phyloP scores from a whole-genome alignment of 2,888 invertebrate species.

The Tinea semifulvella region DNA sequence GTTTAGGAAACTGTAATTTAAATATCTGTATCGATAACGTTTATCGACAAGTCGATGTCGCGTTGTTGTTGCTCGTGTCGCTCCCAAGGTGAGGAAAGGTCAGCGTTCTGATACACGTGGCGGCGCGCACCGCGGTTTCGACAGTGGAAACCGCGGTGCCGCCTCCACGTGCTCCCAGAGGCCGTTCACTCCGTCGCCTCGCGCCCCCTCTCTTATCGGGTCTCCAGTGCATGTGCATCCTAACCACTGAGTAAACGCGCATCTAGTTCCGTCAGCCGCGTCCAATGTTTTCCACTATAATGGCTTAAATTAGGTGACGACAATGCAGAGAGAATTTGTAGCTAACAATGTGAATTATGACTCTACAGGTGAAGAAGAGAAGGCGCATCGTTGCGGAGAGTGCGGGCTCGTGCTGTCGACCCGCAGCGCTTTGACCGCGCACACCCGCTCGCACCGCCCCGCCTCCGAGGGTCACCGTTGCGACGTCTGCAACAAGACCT shows the following conservation, averaged over 20 bases:
- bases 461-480: conserved; percentile 82
- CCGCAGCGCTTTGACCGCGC: conserved; percentile 79
- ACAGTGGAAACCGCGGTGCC: conserved; percentile 49
- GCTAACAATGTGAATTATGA: neutral
- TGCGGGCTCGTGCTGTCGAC: conserved; percentile 80
- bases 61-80: conserved; percentile 7
- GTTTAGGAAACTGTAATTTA: no score
- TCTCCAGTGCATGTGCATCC: conserved; percentile 9
- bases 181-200: conserved; percentile 41
- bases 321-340: conserved; percentile 3
- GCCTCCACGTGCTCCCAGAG: conserved; percentile 56
- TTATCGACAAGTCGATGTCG: conserved; percentile 8
- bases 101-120: conserved; percentile 57
- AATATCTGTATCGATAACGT: conserved; percentile 5
- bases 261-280: conserved; percentile 33
- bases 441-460: conserved; percentile 60
- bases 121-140: conserved; percentile 55
- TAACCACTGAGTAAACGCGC: conserved; percentile 25
- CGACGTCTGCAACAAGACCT: conserved; percentile 90
- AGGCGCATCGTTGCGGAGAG: conserved; percentile 69
- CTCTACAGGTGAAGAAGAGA: conserved; percentile 58
- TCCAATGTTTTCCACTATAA: conserved; percentile 3
- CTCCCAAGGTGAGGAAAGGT: conserved; percentile 26
- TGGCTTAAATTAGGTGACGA: neutral
- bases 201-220: conserved; percentile 25